Base-by-base conservation (phyloP, 2,888 invertebrate species). In the Neocrepidodera transversa region DNA sequence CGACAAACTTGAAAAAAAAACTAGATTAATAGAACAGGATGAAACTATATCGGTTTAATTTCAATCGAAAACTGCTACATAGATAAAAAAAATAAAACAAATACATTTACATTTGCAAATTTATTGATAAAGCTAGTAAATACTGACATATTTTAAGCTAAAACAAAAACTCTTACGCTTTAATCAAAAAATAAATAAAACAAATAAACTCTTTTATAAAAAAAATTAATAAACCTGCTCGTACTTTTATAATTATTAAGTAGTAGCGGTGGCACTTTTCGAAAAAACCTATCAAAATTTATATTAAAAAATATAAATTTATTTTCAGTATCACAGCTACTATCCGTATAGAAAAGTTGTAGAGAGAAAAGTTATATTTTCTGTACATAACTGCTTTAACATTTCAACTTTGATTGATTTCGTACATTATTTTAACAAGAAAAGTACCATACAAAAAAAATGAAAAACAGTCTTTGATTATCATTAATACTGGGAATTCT, bases 381-480 rank as follows among this genome's bases (percentile, higher is more conserved):
- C 23, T 50, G 50, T 50, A 35, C 35, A 50, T 7, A 50, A 35
- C 14, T 47, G 30, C 23, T 30, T 42, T 20, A 42, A 42, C 20
- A 42, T 18, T 17, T 42, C 3, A 5, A 23, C 6, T 32, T 32
- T 32, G 8, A 32, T 32, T 8, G 3, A 7, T 28, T 11, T 32
- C 32, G 11, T 10, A n/a, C 20, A 5, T 14, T 40, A 16, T 10
- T 36, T 6, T 16, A 36, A 5, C 7, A 2, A 3, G 18, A 20
- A 40, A 40, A 40, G 38, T 16, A 40, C 18, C 1, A 6, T 40
- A 20, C 5, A 23, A 42, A 43, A 43, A 32, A 50, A 50, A 26
- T 28, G 23, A 36, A 30, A 43, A 53, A 64, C 71, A 72, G 71
- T 72, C 71, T 72, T 72, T 69, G 65, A 59, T 62, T 65, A 57